A percentile compares a stretch with the other conserved stretches of the same genome.
Evolutionary conservation across 2,113 vertebrate species (phyloP).

Genomic region (Carassius gibelio): DNA sequence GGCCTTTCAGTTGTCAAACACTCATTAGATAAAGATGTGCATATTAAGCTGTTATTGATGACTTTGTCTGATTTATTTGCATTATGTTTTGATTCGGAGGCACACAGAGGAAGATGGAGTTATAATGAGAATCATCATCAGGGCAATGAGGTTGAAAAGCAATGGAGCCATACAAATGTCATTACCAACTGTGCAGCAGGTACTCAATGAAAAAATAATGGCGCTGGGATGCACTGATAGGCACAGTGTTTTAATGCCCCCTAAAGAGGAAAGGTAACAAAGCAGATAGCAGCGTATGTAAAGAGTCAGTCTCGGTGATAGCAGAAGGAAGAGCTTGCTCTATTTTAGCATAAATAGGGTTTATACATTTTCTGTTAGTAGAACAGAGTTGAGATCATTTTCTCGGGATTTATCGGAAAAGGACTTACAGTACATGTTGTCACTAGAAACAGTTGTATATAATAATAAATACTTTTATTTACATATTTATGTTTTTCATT

Average conservation of each 20-base stretch:
- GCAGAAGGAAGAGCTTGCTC: not conserved
- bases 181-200: conserved; percentile 42
- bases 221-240: conserved; percentile 22
- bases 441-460: not conserved
- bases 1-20: conserved; percentile 22
- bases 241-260: conserved; percentile 31
- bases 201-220: conserved; percentile 35
- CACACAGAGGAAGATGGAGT: conserved; percentile 36
- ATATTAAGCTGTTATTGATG: conserved; percentile 40
- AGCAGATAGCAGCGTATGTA: conserved; percentile 2
- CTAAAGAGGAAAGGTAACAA: conserved; percentile 34
- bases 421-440: not conserved
- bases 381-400: not conserved
- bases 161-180: conserved; percentile 41
- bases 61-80: conserved; percentile 40
- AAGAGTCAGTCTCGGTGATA: not conserved
- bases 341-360: not conserved
- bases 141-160: conserved; percentile 45
- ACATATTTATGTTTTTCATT: not conserved
- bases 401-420: not conserved
- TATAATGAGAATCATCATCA: conserved; percentile 43
- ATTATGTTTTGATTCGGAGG: conserved; percentile 31
- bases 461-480: not conserved
- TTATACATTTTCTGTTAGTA: not conserved
- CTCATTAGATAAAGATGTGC: conserved; percentile 21